These are phyloP conservation scores for Siniperca scherzeri DNA, from an alignment of 2,797 vertebrate genomes.

Conservation along the genomic window DNA sequence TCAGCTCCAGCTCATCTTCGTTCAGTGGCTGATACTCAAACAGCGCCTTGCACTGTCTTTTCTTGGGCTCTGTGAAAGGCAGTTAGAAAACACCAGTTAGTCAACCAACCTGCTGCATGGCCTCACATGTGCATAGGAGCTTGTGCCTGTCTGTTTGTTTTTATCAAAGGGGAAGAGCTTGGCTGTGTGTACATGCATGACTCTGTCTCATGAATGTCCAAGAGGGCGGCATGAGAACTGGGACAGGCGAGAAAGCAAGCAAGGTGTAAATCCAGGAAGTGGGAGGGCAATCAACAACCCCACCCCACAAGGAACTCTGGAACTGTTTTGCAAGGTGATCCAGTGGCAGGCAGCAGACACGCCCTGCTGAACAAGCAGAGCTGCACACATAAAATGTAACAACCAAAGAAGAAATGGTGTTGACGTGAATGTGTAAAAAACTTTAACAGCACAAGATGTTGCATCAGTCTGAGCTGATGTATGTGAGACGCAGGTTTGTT, in stretches of 20 bases:
- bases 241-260: slow-evolving; percentile 4
- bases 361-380: slow-evolving; percentile 46
- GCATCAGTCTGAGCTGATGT: neutral
- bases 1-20: slow-evolving; percentile 95
- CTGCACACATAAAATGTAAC: neutral
- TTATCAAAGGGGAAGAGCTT: neutral
- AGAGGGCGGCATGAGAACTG: neutral
- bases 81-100: slow-evolving; percentile 15
- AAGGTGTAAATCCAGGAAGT: slow-evolving; percentile 32
- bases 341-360: slow-evolving; percentile 33
- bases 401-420: neutral
- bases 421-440: neutral
- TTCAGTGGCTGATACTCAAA: slow-evolving; percentile 94
- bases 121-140: neutral
- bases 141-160: neutral
- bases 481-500: neutral
- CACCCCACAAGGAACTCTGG: neutral
- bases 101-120: slow-evolving; percentile 33
- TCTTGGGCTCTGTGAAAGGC: slow-evolving; percentile 87
- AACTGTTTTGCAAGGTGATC: slow-evolving; percentile 38
- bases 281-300: neutral
- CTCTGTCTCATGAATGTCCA: neutral
- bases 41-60: slow-evolving; percentile 90
- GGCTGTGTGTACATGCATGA: neutral
- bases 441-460: neutral